phyloP scores from a whole-genome alignment of 2,797 vertebrate genomes.

The Chaetodon trifasciatus region DNA sequence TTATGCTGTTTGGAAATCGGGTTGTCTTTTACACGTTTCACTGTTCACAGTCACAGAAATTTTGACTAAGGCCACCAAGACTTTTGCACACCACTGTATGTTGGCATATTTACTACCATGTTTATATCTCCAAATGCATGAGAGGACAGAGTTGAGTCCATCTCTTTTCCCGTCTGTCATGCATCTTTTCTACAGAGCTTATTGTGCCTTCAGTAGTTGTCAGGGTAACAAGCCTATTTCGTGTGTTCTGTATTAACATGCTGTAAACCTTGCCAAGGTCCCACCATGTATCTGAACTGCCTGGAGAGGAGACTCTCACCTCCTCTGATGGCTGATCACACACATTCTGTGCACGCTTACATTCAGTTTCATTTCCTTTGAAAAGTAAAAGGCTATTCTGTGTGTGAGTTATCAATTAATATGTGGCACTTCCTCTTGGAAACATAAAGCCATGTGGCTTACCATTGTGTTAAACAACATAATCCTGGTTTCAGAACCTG shows the following conservation, averaged over 20 bases:
- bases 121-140: background rate
- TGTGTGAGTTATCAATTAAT: background rate
- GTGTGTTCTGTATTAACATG: constrained; percentile 14
- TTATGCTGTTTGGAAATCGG: too few species aligned
- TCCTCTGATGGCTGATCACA: background rate
- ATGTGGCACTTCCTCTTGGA: background rate
- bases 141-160: constrained; percentile 1
- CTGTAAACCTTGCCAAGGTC: constrained; percentile 4
- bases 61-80: too few species aligned
- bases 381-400: background rate
- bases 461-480: too few species aligned
- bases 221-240: constrained; percentile 19
- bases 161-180: constrained; percentile 3
- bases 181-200: constrained; percentile 6
- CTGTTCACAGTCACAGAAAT: too few species aligned
- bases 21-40: too few species aligned
- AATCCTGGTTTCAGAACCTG: background rate
- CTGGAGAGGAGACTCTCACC: background rate
- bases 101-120: background rate
- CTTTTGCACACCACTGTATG: background rate
- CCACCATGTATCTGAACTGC: background rate
- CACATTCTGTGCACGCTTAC: background rate
- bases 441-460: background rate
- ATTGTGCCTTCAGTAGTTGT: constrained; percentile 9
- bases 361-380: background rate